Conservation (phyloP, 2,797 vertebrate genomes). For the Oreochromis grahami region DNA sequence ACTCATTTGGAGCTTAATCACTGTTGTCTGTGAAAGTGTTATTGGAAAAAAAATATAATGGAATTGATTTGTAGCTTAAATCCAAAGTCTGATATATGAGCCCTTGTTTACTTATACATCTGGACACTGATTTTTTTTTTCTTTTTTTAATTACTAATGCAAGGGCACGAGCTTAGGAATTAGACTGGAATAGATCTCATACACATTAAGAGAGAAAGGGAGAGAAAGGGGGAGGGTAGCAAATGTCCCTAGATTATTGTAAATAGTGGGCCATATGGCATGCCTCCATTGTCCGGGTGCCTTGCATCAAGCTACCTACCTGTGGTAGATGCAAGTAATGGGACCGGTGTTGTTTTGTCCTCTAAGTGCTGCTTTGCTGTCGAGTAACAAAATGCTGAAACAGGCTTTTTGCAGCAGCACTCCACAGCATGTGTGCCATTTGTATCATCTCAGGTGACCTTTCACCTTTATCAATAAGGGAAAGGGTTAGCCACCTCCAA, state of each 20-base stretch:
- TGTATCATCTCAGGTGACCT: slow-evolving; percentile 76
- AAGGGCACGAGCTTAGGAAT: slow-evolving; percentile 78
- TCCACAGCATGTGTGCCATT: slow-evolving; percentile 63
- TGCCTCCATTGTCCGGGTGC: slow-evolving; percentile 70
- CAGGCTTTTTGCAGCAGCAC: slow-evolving; percentile 68
- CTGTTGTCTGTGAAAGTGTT: slow-evolving; percentile 61
- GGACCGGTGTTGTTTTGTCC: slow-evolving; percentile 68
- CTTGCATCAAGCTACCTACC: slow-evolving; percentile 69
- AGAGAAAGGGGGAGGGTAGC: slow-evolving; percentile 48
- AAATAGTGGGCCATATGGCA: slow-evolving; percentile 77
- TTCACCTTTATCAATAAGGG: slow-evolving; percentile 79
- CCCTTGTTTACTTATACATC: slow-evolving; percentile 76
- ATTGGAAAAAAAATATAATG: slow-evolving; percentile 67
- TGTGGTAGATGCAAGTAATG: slow-evolving; percentile 64
- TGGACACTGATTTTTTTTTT: slow-evolving; percentile 64
- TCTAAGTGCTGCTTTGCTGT: slow-evolving; percentile 71
- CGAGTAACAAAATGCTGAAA: slow-evolving; percentile 71
- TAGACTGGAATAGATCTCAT: slow-evolving; percentile 74
- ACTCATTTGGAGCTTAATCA: slow-evolving; percentile 62
- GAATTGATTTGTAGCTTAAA: slow-evolving; percentile 78
- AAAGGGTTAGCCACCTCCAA: slow-evolving; percentile 72
- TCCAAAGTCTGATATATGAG: slow-evolving; percentile 73
- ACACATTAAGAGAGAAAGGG: slow-evolving; percentile 68
- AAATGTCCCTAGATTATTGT: slow-evolving; percentile 78
- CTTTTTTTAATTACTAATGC: slow-evolving; percentile 84